These are phyloP conservation scores for Drosophila tripunctata DNA, from an alignment of 2,888 invertebrate species.

Conservation along the genomic window DNA sequence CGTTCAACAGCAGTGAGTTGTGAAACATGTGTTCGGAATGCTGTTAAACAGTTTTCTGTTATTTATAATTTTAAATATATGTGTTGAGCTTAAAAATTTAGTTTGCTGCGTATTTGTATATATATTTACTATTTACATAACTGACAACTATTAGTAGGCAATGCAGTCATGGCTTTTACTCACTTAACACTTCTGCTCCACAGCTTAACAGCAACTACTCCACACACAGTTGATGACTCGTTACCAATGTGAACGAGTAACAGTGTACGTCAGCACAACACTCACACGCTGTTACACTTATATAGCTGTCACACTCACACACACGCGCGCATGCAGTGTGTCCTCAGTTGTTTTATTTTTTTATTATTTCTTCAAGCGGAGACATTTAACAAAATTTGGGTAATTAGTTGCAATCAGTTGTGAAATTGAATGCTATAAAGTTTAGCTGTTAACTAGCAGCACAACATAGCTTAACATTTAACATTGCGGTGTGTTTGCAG, in stretches of 20 bases:
- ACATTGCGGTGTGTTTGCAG: constrained; percentile 29
- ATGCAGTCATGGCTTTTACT: too few relatives aligned
- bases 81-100: too few relatives aligned
- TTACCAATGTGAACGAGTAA: constrained; percentile 30
- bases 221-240: constrained; percentile 29
- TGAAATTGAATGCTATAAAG: constrained; percentile 40
- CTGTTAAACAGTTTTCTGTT: too few relatives aligned
- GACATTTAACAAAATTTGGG: constrained; percentile 48
- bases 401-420: constrained; percentile 53
- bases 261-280: constrained; percentile 58
- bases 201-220: constrained; percentile 15
- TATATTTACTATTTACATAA: too few relatives aligned
- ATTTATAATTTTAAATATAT: too few relatives aligned
- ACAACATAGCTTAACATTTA: background rate
- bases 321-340: constrained; percentile 47
- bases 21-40: too few relatives aligned
- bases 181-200: background rate
- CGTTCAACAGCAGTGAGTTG: too few relatives aligned
- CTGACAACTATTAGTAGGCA: too few relatives aligned
- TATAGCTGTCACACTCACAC: constrained; percentile 51
- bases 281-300: constrained; percentile 13
- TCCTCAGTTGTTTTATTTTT: constrained; percentile 44
- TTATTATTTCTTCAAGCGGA: constrained; percentile 33
- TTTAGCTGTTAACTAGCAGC: background rate
- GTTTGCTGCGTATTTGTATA: too few relatives aligned